A percentile compares a stretch with the other conserved stretches of the same genome.
Evolutionary conservation across 53 echinoderm and acorn worm genomes (phyloP).

Genomic region (Antedon mediterranea): DNA sequence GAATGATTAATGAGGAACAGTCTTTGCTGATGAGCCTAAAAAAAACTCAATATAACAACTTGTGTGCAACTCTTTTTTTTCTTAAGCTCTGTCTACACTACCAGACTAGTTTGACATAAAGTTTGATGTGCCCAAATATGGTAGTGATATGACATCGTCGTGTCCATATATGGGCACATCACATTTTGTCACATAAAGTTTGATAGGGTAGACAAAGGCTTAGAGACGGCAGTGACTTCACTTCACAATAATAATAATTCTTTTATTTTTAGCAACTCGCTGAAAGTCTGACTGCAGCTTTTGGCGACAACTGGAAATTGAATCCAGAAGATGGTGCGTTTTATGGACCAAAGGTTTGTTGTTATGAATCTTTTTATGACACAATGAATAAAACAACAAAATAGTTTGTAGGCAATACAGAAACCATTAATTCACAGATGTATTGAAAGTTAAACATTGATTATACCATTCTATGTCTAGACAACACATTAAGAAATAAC

Average conservation of each 20-base stretch:
- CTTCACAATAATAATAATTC: background rate
- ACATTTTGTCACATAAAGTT: background rate
- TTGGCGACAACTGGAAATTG: constrained; percentile 58
- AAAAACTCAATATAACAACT: background rate
- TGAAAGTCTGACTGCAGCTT: constrained; percentile 37
- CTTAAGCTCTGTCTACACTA: no score
- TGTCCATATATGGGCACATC: no score
- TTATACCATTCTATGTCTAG: no score
- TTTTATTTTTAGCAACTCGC: constrained; percentile 53
- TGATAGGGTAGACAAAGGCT: background rate
- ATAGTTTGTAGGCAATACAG: no score
- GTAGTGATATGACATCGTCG: no score
- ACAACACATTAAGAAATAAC: no score
- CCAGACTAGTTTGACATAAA: no score
- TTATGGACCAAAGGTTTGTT: constrained; percentile 91
- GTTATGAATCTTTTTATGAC: background rate
- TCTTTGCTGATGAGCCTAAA: background rate
- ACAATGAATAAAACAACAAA: no score
- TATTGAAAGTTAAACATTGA: no score
- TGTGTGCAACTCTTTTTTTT: no score
- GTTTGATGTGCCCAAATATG: no score
- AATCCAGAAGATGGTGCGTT: constrained; percentile 96
- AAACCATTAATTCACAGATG: no score
- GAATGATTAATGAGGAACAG: background rate
- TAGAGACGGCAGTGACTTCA: background rate